Evolutionary conservation across 2,113 vertebrate species (phyloP).

Genomic region (Hippocampus abdominalis): DNA sequence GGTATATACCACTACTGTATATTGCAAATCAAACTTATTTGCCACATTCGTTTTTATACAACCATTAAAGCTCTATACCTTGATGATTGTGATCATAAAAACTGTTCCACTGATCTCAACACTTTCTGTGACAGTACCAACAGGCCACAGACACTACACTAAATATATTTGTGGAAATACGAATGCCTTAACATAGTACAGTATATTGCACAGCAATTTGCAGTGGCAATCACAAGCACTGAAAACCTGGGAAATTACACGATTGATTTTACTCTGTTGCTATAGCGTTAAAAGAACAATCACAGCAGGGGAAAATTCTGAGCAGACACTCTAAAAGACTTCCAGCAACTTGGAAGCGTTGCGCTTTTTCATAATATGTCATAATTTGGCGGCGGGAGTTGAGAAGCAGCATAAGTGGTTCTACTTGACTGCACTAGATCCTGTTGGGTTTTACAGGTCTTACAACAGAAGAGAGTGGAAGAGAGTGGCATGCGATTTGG

Average conservation of each 20-base stretch:
- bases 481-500: background rate
- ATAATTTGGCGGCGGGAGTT: constrained; percentile 48
- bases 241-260: constrained; percentile 8
- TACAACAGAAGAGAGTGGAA: background rate
- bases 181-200: background rate
- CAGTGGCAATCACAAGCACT: background rate
- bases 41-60: background rate
- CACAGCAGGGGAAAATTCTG: constrained; percentile 39
- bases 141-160: background rate
- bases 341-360: constrained; percentile 43
- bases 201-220: background rate
- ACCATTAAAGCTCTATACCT: background rate
- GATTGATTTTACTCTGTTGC: constrained; percentile 10
- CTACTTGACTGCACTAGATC: constrained; percentile 46
- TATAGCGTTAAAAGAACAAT: constrained; percentile 30
- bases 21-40: background rate
- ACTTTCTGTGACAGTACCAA: background rate
- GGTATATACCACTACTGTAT: background rate
- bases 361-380: constrained; percentile 50
- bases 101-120: background rate
- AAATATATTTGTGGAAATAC: background rate
- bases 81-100: background rate
- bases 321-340: constrained; percentile 42
- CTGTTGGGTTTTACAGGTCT: constrained; percentile 28
- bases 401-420: constrained; percentile 30